phyloP scores from a whole-genome alignment of 1,140 invertebrate species.

The Calycopis cecrops region DNA sequence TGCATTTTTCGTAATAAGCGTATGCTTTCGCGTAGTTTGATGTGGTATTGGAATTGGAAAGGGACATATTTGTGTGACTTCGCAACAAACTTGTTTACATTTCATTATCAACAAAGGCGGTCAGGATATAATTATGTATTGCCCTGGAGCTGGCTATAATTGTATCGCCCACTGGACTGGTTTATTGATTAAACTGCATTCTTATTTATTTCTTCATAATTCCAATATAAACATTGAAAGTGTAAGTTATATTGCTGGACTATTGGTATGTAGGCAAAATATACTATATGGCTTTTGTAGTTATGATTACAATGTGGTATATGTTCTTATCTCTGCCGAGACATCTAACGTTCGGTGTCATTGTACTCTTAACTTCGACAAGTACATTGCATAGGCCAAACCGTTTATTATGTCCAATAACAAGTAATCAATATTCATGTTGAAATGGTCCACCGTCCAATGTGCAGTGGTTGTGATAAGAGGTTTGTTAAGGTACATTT shows the following conservation, averaged over 20 bases:
- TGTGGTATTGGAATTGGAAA: constrained; percentile 12
- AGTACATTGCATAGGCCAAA: no score
- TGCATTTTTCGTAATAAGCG: background rate
- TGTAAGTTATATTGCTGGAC: no score
- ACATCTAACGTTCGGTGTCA: background rate
- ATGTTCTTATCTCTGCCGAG: no score
- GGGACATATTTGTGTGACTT: constrained; percentile 1
- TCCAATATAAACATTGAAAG: no score
- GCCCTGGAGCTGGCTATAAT: background rate
- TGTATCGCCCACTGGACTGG: background rate
- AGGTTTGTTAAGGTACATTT: background rate
- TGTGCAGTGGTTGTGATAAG: background rate
- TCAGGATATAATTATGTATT: constrained; percentile 6
- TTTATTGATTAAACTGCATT: background rate
- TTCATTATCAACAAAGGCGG: constrained; percentile 6
- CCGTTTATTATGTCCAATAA: no score
- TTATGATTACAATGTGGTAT: no score
- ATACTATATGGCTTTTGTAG: no score
- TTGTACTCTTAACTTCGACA: background rate
- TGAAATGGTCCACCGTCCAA: no score
- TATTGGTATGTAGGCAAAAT: no score
- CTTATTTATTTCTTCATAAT: no score
- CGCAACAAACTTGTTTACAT: constrained; percentile 16
- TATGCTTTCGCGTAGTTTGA: constrained; percentile 2
- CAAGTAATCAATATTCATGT: no score